A percentile compares a stretch with the other conserved stretches of the same genome.
Evolutionary conservation across 2,113 vertebrate species (phyloP).

Genomic region (Charina bottae): DNA sequence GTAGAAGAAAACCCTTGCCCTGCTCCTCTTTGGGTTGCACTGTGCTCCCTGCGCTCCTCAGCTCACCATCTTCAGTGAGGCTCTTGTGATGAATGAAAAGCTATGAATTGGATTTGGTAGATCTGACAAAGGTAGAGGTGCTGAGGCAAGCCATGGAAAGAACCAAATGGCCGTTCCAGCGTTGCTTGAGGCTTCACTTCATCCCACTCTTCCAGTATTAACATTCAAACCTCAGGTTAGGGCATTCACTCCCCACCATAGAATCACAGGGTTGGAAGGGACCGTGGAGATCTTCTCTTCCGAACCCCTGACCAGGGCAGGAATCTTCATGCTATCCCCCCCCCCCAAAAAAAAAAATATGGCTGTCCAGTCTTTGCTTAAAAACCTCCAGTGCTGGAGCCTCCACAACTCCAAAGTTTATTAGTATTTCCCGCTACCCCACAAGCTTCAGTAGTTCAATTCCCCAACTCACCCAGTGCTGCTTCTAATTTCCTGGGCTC

Average conservation of each 20-base stretch:
- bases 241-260: background rate
- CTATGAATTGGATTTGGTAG: background rate
- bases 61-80: background rate
- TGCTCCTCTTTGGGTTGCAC: background rate
- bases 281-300: background rate
- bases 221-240: background rate
- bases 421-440: background rate
- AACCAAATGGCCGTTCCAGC: background rate
- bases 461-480: background rate
- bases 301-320: background rate
- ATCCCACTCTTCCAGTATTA: slow-evolving; percentile 4
- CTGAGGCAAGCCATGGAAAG: background rate
- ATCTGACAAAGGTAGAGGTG: background rate
- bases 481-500: background rate
- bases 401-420: background rate
- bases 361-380: background rate
- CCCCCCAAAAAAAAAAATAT: too few relatives aligned
- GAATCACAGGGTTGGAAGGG: background rate
- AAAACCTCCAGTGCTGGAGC: too few relatives aligned
- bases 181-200: background rate
- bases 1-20: background rate
- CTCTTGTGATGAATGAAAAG: background rate
- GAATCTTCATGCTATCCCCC: background rate
- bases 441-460: background rate
- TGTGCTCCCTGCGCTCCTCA: background rate